Evolutionary conservation across 2,797 vertebrate genomes (phyloP), one percentile per base, ranked within the genome.

Genomic region (Thamnophis elegans): DNA sequence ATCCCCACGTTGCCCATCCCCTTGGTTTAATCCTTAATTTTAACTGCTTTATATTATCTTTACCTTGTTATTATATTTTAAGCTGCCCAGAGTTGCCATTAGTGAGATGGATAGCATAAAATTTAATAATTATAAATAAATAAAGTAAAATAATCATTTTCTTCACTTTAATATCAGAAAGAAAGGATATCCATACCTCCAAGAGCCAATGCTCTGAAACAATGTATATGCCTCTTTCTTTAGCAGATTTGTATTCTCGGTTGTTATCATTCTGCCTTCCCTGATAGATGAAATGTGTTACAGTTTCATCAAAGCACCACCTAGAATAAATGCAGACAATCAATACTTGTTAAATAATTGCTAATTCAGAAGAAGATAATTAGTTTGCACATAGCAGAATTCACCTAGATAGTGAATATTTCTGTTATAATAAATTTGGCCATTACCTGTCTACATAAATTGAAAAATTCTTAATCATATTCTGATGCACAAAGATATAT

Each of bases 251-350:
- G 97, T 99, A 99, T 94, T 99, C 99, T 59, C 98, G 98, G 87
- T 97, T 99, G 96, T 92, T 98, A 97, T 99, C 99, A 85, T 99
- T 98, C 82, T 98, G 98, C 16, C 98, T 98, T 51, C 99, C 99
- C 93, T 99, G 99, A 96, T 99, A 99, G 96, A 99, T 98, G 97
- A 98, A 99, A 96, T 99, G 99, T 0, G 99, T 99, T 95, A 99
- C 99, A 0, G 98, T 98, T 93, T 99, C 98, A 94, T 99, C 99
- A 97, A 98, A 99, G 58, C 97, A 98, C 99, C 99, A 99, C 93
- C 99, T 99, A 94, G 73, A 96, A 96, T 85, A 94, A 51, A 95
- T 90, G 16, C 16, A 89, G 82, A 78, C 82, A 54, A 5, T 47
- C 47, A 91, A 58, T 20, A 16, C 7, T 47, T 13, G 42, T 78